Percentiles rank a stretch among this genome's conserved stretches.
phyloP scores from a whole-genome alignment of 2,888 invertebrate species.

The Pachliopta kotzebuea region DNA sequence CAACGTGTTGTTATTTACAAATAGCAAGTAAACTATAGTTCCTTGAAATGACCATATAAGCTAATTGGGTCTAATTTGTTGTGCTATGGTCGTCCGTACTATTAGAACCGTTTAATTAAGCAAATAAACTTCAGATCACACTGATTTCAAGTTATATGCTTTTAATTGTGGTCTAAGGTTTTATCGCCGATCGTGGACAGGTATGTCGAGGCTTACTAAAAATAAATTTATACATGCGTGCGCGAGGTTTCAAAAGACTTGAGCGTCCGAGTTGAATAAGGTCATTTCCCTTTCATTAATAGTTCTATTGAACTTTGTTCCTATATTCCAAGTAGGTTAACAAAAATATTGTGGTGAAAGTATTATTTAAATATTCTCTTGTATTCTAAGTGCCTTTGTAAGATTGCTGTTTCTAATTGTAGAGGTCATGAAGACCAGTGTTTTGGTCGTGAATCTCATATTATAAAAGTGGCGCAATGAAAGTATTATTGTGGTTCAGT shows the following conservation, averaged over 20 bases:
- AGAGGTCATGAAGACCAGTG: too few relatives aligned
- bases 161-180: conserved; percentile 62
- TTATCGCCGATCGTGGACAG: conserved; percentile 68
- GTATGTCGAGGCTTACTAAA: conserved; percentile 61
- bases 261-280: conserved; percentile 56
- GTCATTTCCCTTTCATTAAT: conserved; percentile 70
- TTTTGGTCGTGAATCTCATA: too few relatives aligned
- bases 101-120: conserved; percentile 49
- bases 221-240: conserved; percentile 72
- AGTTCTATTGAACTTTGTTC: conserved; percentile 62
- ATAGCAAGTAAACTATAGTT: conserved; percentile 38
- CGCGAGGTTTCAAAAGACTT: conserved; percentile 64
- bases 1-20: not conserved
- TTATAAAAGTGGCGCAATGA: too few relatives aligned
- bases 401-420: too few relatives aligned
- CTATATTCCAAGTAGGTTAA: conserved; percentile 51
- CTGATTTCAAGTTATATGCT: conserved; percentile 53
- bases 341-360: not conserved
- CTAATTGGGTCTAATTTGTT: conserved; percentile 47
- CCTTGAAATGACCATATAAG: conserved; percentile 47
- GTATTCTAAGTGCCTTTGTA: too few relatives aligned
- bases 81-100: conserved; percentile 39
- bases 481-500: too few relatives aligned
- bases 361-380: not conserved
- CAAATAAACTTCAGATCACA: conserved; percentile 46